Percentiles rank a stretch among this genome's conserved stretches.
Evolutionary conservation across 2,113 vertebrate genomes (phyloP).

Genomic region (Lynx canadensis): DNA sequence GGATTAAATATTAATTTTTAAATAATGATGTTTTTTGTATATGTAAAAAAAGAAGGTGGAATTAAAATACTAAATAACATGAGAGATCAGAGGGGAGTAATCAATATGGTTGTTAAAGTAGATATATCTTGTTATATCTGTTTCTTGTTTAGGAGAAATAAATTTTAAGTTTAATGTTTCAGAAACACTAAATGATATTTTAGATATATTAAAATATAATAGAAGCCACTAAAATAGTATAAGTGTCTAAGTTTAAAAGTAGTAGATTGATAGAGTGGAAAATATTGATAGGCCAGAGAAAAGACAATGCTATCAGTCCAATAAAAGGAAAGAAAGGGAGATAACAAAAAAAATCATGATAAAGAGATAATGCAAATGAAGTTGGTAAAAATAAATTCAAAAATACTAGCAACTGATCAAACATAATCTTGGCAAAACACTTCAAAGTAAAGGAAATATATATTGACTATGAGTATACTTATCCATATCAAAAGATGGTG

Average conservation of each 20-base stretch:
- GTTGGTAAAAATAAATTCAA: neutral
- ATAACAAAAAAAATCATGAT: neutral
- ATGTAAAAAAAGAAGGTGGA: neutral
- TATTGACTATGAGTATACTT: neutral
- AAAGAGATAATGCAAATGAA: neutral
- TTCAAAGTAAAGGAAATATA: neutral
- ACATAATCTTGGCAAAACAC: neutral
- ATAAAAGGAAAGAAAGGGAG: neutral
- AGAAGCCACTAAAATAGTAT: neutral
- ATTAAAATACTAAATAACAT: neutral
- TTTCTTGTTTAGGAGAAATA: slow-evolving; percentile 4
- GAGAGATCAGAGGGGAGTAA: neutral
- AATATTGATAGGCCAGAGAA: neutral
- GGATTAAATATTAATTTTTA: neutral
- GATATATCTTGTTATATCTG: neutral
- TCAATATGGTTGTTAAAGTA: neutral
- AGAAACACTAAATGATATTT: neutral
- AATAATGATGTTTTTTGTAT: neutral
- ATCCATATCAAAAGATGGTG: neutral
- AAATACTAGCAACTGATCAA: neutral
- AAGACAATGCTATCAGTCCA: neutral
- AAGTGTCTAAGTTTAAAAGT: neutral
- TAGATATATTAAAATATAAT: neutral
- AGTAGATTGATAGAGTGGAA: neutral
- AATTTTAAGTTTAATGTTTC: neutral